Base-by-base conservation (phyloP, 2,113 vertebrate genomes). In the Misgurnus mizolepis region DNA sequence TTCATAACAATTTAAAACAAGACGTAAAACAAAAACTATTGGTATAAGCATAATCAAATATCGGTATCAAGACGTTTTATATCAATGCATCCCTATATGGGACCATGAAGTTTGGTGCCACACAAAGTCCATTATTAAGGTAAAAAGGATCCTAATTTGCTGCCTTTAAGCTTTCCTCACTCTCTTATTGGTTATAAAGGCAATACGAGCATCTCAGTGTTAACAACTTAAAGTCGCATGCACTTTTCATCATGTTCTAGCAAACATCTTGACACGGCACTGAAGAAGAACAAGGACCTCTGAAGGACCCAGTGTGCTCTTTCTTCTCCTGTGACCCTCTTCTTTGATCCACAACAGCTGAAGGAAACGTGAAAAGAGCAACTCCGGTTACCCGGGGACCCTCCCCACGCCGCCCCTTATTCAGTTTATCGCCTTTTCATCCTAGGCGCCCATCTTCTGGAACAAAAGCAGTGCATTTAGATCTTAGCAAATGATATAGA, bases 401-500 rank as follows among this genome's bases (percentile, higher is more conserved):
- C 60, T 66, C 82, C 82, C 79, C 66, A 69, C 3, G 0, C 62
- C 83, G 86, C 88, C 76, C 80, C 68, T 80, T 66, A 87, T 88
- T 76, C 88, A 89, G 88, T 87, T 87, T 90, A 88, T 79, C 83
- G 89, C 87, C 69, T 84, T 90, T 92, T 88, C 85, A 86, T 87
- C 85, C 82, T 7, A 49, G 74, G 85, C 78, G 88, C 87, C 87
- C 82, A 81, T 87, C 89, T 88, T 89, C 88, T 47, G n/a, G 78
- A 88, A 91, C 87, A 90, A 91, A 91, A 85, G 74, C 85, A 40
- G 40, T 71, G 78, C 72, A 87, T 90, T 93, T 89, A 90, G 91
- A 92, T 90, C 88, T 88, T 70, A 85, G 88, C 90, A 90, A 92
- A 91, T 78, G 88, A 91, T 82, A 87, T 87, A 90, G 89, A 92